Conservation (phyloP, 1,140 invertebrate genomes). For the Leptonema lineaticorne region DNA sequence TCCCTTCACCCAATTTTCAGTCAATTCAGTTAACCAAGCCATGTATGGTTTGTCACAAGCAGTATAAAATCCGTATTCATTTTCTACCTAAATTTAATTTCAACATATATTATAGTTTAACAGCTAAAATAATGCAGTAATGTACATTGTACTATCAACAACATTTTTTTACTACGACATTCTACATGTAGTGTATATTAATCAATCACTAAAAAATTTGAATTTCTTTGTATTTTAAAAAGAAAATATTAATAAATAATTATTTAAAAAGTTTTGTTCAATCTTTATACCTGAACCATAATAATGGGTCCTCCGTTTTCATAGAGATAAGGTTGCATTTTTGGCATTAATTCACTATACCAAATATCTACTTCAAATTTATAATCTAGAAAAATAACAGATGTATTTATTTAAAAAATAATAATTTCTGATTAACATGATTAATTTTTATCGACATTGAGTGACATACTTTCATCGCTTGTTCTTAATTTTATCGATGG, state of each 20-base stretch:
- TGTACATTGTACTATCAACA: background rate
- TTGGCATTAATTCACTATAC: slow-evolving; percentile 61
- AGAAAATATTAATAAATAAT: too few species aligned
- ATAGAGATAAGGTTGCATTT: slow-evolving; percentile 62
- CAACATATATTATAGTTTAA: too few species aligned
- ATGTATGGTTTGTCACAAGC: slow-evolving; percentile 68
- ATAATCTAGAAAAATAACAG: slow-evolving; percentile 56
- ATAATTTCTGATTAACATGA: too few species aligned
- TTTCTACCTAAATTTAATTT: slow-evolving; percentile 75
- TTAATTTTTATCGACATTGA: too few species aligned
- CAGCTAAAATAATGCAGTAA: too few species aligned
- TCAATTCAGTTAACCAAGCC: slow-evolving; percentile 56
- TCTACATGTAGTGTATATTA: too few species aligned
- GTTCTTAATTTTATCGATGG: slow-evolving; percentile 58
- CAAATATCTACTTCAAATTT: slow-evolving; percentile 63
- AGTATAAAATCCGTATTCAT: slow-evolving; percentile 76
- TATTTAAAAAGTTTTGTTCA: too few species aligned
- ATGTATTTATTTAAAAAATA: too few species aligned
- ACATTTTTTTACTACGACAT: background rate
- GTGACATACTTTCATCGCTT: slow-evolving; percentile 33
- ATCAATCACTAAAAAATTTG: too few species aligned
- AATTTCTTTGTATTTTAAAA: too few species aligned
- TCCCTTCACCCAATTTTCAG: slow-evolving; percentile 55
- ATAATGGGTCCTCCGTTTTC: slow-evolving; percentile 80
- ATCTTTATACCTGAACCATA: slow-evolving; percentile 81